A percentile compares a stretch with the other conserved stretches of the same genome.
Conservation (phyloP, 2,888 invertebrate genomes). For the Terebella lapidaria region DNA sequence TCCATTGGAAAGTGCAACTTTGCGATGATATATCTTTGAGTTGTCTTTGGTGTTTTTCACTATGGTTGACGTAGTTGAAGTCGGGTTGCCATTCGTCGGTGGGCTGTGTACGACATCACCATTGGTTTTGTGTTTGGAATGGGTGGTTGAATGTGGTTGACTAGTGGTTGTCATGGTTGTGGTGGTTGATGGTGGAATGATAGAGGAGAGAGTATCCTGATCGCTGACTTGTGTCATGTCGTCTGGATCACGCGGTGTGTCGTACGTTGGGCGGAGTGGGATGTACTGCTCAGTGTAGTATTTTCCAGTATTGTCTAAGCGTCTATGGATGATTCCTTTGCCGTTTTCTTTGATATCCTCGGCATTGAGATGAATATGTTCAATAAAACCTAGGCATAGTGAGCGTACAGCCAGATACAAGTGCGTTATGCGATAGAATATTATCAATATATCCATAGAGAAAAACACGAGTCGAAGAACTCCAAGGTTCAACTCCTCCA, state of each 20-base stretch:
- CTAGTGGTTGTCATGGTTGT: too few relatives aligned
- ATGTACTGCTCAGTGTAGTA: not conserved
- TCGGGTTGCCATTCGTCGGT: not conserved
- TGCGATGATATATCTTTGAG: not conserved
- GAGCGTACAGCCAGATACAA: not conserved
- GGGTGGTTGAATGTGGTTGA: too few relatives aligned
- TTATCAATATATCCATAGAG: not conserved
- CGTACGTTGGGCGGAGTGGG: not conserved
- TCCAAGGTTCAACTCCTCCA: not conserved
- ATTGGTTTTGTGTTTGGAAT: not conserved
- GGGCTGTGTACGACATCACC: not conserved
- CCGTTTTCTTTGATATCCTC: not conserved
- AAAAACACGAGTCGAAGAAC: not conserved
- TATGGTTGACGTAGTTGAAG: not conserved
- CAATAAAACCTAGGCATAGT: not conserved
- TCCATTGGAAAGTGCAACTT: not conserved
- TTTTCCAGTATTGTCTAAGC: too few relatives aligned
- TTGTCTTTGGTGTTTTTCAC: not conserved
- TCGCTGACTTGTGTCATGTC: not conserved
- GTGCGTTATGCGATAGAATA: not conserved
- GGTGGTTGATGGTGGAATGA: too few relatives aligned
- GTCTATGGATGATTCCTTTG: not conserved
- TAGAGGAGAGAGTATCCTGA: too few relatives aligned
- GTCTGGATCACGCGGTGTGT: not conserved
- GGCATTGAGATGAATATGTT: not conserved